These are phyloP conservation scores for Eurytoma adleriae DNA, from an alignment of 2,888 invertebrate species.

Conservation along the genomic window DNA sequence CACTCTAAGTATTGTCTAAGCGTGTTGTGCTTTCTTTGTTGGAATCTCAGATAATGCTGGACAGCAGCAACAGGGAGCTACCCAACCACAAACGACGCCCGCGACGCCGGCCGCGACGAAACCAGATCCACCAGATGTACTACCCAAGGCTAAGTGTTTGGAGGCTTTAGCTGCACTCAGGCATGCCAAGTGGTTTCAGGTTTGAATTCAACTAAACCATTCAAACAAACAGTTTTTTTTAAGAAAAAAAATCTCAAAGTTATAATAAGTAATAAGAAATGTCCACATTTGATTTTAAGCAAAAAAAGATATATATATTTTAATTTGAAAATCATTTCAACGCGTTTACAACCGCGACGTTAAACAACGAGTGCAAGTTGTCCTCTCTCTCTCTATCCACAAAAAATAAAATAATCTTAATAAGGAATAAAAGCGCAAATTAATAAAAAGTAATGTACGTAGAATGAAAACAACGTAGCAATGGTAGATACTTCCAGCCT, in stretches of 20 bases:
- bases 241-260: constrained; percentile 33
- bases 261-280: not conserved
- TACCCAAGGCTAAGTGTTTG: constrained; percentile 99
- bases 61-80: constrained; percentile 76
- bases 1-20: constrained; percentile 77
- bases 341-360: constrained; percentile 28
- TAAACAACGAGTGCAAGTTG: constrained; percentile 68
- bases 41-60: constrained; percentile 77
- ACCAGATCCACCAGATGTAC: constrained; percentile 90
- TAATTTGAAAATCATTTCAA: not conserved
- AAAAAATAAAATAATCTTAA: constrained; percentile 36
- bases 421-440: constrained; percentile 54
- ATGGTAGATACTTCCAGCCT: constrained; percentile 73
- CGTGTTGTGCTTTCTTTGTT: constrained; percentile 77
- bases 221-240: constrained; percentile 62
- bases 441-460: constrained; percentile 2
- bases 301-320: constrained; percentile 27
- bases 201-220: constrained; percentile 79
- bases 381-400: constrained; percentile 66
- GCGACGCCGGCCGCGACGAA: constrained; percentile 86
- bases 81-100: constrained; percentile 79
- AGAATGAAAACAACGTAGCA: constrained; percentile 40
- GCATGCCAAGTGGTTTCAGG: constrained; percentile 99
- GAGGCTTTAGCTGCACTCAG: constrained; percentile 99
- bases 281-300: constrained; percentile 34